Evolutionary conservation across 2,888 invertebrate species (phyloP).

Genomic region (Biston stratarius): DNA sequence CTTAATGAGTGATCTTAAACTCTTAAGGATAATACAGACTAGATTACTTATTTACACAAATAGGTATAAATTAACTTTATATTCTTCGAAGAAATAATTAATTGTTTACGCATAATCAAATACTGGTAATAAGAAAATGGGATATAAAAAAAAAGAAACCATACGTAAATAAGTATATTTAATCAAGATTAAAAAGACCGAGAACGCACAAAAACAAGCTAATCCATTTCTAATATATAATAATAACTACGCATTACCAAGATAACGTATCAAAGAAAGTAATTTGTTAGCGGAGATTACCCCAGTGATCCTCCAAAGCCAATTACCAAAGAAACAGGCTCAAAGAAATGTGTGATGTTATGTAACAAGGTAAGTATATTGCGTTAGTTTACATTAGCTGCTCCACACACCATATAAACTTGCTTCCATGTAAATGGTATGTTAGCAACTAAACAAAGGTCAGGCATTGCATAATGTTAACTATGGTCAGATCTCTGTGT

Average conservation of each 20-base stretch:
- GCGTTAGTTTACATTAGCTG: conserved; percentile 37
- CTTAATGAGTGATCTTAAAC: too few species aligned
- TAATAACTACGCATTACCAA: conserved; percentile 22
- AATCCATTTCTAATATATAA: conserved; percentile 2
- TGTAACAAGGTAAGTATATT: conserved; percentile 45
- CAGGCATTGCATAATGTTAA: conserved; percentile 59
- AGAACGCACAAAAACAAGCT: conserved; percentile 13
- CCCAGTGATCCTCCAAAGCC: conserved; percentile 50
- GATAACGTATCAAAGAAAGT: conserved; percentile 29
- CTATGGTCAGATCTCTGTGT: conserved; percentile 7
- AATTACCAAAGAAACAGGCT: conserved; percentile 51
- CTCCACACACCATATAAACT: background rate
- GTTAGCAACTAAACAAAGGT: conserved; percentile 61
- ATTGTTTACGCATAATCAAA: too few species aligned
- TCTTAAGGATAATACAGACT: too few species aligned
- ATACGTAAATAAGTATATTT: background rate
- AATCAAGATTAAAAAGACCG: conserved; percentile 5
- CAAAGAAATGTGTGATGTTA: conserved; percentile 44
- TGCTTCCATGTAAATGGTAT: conserved; percentile 37
- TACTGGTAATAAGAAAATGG: too few species aligned
- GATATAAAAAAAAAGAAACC: background rate
- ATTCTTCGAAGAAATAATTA: too few species aligned
- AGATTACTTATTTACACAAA: too few species aligned
- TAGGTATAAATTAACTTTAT: too few species aligned
- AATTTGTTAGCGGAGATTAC: conserved; percentile 42